Evolutionary conservation across 64 coral and sea anemone genomes (phyloP), one percentile per base, ranked within the genome.

Genomic region (Montipora sp.): DNA sequence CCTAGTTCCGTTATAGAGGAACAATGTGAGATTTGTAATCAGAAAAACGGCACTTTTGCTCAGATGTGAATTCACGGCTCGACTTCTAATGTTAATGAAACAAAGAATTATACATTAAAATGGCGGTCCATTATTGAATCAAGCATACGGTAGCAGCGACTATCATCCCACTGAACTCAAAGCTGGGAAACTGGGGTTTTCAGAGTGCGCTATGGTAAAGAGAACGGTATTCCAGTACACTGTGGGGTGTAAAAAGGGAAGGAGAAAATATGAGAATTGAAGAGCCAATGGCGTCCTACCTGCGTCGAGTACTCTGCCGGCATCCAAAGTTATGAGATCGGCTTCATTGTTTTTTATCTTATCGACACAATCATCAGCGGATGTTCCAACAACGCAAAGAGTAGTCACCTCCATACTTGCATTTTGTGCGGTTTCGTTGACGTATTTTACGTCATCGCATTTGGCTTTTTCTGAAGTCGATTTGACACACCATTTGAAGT

Each of bases 251-350:
- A 36, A 59, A 18, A 67, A 18, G 59, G 14, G 4, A 20, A 15
- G 16, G 8, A 22, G 57, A 60, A 9, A 10, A 63, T 8, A 63
- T 12, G 2, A 72, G 10, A 7, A 75, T 20, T 12, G 43, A 69
- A 4, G 51, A 4, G 23, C n/a, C 19, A 5, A 46, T 47, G 16
- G 12, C 9, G 4, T 22, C 82, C 27, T 93, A 95, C 93, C 93
- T 87, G 93, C 89, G 22, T 7, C 15, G 83, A 81, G 91, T 43
- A 91, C n/a, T 19, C 57, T 12, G 19, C 71, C 76, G 27, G 89
- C 93, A 75, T 71, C 74, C 69, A 95, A 66, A 22, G 88, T 95
- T 9, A 95, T 75, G 18, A 95, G 75, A 45, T 95, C 93, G 21
- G 89, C 93, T 11, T 81, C 1, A n/a, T 49, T 60, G 0, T 48